Percentiles rank a stretch among this genome's conserved stretches.
Conservation (phyloP, 2,888 invertebrate genomes). For the Litoditis marina region DNA sequence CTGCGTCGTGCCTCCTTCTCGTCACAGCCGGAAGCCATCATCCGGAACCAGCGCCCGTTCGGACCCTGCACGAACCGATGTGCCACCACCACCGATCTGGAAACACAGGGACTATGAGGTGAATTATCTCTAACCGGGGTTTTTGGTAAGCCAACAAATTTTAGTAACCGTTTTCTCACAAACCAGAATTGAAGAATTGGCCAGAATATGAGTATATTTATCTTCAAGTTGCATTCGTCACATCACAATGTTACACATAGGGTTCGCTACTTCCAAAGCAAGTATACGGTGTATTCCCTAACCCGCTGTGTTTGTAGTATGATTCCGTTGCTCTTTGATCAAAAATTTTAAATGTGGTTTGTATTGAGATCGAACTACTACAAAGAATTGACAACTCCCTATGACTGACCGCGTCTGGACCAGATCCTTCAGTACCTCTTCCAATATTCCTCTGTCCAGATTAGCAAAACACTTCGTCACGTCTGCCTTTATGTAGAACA, state of each 20-base stretch:
- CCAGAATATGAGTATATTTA: too few species aligned
- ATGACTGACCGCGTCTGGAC: neutral
- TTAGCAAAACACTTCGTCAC: constrained; percentile 17
- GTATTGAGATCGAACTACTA: neutral
- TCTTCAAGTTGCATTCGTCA: too few species aligned
- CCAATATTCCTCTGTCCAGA: constrained; percentile 2
- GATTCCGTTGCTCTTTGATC: neutral
- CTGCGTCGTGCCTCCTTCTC: neutral
- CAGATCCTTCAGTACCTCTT: neutral
- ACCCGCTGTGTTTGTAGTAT: too few species aligned
- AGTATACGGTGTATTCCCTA: too few species aligned
- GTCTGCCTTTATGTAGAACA: constrained; percentile 15
- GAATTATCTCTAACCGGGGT: too few species aligned
- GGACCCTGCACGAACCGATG: neutral
- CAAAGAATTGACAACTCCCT: neutral
- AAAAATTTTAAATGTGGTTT: neutral
- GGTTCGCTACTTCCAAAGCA: too few species aligned
- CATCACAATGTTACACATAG: too few species aligned
- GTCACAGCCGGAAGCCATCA: neutral
- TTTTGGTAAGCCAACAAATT: too few species aligned
- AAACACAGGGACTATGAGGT: too few species aligned
- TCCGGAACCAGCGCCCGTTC: neutral
- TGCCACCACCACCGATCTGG: constrained; percentile 1
- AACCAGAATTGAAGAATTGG: too few species aligned
- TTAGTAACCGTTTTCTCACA: too few species aligned